Evolutionary conservation across 1,140 invertebrate species (phyloP).

Genomic region (Hetaerina americana): DNA sequence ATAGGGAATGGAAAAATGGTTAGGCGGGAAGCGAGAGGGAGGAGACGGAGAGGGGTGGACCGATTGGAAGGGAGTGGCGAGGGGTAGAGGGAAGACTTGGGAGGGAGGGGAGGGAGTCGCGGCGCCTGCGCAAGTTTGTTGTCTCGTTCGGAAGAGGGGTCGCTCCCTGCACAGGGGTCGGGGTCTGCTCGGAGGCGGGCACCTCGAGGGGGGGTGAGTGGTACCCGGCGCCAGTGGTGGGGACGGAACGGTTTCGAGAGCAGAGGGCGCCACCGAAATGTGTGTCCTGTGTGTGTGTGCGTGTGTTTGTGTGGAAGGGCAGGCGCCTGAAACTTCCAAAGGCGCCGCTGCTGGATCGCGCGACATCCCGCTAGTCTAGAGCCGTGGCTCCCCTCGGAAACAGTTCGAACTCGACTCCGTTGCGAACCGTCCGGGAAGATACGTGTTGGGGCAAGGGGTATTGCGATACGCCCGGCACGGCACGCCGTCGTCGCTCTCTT

Average conservation of each 20-base stretch:
- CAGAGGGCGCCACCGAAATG: neutral
- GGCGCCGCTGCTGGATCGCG: neutral
- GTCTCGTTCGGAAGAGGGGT: neutral
- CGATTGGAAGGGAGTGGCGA: neutral
- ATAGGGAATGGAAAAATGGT: too few relatives aligned
- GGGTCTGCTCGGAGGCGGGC: neutral
- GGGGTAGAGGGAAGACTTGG: neutral
- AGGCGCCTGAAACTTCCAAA: neutral
- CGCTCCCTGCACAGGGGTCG: neutral
- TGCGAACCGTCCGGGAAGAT: neutral
- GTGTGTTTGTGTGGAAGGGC: neutral
- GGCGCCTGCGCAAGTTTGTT: too few relatives aligned
- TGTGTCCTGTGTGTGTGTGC: too few relatives aligned
- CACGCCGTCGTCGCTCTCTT: neutral
- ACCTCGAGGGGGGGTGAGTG: neutral
- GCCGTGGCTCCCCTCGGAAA: neutral
- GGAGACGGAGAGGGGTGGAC: neutral
- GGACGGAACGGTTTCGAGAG: neutral
- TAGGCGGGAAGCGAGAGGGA: neutral
- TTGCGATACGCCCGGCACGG: too few relatives aligned
- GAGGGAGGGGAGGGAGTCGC: neutral
- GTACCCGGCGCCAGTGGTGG: neutral
- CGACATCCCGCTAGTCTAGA: neutral
- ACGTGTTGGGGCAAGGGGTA: too few relatives aligned
- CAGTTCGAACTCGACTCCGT: neutral